These are phyloP conservation scores for Myotis brandtii DNA, from an alignment of 2,113 vertebrate genomes.

Conservation along the genomic window DNA sequence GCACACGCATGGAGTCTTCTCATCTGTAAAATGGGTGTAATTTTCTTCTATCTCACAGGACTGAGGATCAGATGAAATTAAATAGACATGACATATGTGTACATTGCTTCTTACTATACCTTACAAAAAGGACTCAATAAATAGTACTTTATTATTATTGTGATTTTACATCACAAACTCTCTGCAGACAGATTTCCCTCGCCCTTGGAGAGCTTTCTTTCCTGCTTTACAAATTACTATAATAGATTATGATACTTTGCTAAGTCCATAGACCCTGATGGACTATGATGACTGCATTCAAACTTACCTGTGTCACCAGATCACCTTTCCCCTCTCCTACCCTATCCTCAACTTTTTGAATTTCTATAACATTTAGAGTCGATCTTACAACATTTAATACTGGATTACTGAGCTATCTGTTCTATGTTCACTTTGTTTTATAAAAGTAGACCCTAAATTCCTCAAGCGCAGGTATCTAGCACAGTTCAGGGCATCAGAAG, in stretches of 20 bases:
- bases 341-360: not conserved
- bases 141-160: not conserved
- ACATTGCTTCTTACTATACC: not conserved
- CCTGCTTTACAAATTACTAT: not conserved
- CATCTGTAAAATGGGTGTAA: not conserved
- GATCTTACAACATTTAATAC: not conserved
- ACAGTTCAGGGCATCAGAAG: not conserved
- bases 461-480: not conserved
- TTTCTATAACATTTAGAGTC: not conserved
- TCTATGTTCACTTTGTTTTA: not conserved
- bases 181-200: not conserved
- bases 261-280: not conserved
- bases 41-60: not conserved
- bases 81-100: not conserved
- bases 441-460: not conserved
- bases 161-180: not conserved
- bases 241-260: not conserved
- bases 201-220: not conserved
- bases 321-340: not conserved
- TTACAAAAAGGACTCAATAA: not conserved
- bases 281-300: not conserved
- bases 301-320: not conserved
- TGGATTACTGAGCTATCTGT: not conserved
- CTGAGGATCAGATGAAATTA: not conserved
- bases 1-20: not conserved